Percentiles rank a stretch among this genome's conserved stretches.
Evolutionary conservation across 92 coral and sea anemone species (phyloP).

Genomic region (Porites lobata): DNA sequence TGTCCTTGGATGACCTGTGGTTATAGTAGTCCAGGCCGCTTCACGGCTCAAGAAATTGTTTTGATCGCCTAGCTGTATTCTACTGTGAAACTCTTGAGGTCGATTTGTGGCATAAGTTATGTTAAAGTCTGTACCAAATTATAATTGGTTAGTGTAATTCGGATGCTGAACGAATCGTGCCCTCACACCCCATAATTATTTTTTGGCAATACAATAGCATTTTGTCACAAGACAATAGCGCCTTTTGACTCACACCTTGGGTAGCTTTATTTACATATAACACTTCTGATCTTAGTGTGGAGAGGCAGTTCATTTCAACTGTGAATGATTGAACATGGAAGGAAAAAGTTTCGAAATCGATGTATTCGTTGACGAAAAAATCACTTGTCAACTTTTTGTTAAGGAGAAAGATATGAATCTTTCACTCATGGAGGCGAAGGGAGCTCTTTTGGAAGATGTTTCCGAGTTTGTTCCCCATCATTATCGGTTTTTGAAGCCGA

Average conservation of each 20-base stretch:
- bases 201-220: not conserved
- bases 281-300: not conserved
- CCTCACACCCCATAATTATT: too few relatives aligned
- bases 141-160: too few relatives aligned
- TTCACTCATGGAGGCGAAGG: not conserved
- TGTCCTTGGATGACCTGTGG: too few relatives aligned
- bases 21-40: too few relatives aligned
- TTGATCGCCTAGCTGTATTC: too few relatives aligned
- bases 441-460: slow-evolving; percentile 41
- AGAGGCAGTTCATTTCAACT: not conserved
- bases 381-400: slow-evolving; percentile 9
- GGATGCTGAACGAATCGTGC: too few relatives aligned
- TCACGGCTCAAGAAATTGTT: too few relatives aligned
- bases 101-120: too few relatives aligned
- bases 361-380: slow-evolving; percentile 23
- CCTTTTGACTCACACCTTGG: not conserved
- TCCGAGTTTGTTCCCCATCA: not conserved
- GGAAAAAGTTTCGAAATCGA: slow-evolving; percentile 17
- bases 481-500: slow-evolving; percentile 35
- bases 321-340: not conserved
- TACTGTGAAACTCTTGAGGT: too few relatives aligned
- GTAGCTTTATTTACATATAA: not conserved
- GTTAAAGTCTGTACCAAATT: too few relatives aligned
- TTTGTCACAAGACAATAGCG: not conserved
- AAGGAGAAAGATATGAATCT: slow-evolving; percentile 8